phyloP scores from a whole-genome alignment of 2,113 vertebrate species.

The Prionailurus bengalensis region DNA sequence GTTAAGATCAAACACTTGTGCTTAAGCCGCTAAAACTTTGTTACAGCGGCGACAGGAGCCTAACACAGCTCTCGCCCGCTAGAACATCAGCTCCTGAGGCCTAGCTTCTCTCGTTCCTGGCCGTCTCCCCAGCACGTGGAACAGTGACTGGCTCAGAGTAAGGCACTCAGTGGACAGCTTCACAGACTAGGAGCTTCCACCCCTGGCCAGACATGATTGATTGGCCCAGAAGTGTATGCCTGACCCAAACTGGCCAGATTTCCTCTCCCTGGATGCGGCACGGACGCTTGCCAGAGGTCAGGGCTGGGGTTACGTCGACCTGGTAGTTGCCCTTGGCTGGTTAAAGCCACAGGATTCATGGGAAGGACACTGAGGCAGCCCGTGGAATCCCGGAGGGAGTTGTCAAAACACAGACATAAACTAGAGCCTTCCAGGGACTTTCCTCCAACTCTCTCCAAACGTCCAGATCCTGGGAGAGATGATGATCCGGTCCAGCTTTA shows the following conservation, averaged over 20 bases:
- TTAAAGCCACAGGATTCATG: background rate
- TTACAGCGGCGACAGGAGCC: background rate
- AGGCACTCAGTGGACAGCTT: fast-evolving
- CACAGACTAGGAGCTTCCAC: too few species aligned
- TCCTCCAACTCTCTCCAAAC: background rate
- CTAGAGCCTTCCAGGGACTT: constrained; percentile 37
- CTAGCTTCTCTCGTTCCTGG: background rate
- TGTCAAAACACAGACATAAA: background rate
- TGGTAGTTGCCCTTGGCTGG: background rate
- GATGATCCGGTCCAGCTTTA: background rate
- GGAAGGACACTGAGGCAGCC: background rate
- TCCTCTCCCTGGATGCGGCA: background rate
- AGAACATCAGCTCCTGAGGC: background rate
- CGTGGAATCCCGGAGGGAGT: background rate
- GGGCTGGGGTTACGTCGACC: background rate
- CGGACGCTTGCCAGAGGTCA: background rate
- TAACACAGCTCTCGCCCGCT: background rate
- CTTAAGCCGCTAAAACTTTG: background rate
- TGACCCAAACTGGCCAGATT: background rate
- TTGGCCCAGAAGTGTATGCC: background rate
- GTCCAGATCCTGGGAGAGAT: background rate
- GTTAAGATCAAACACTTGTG: background rate
- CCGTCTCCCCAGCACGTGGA: too few species aligned
- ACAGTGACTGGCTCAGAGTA: fast-evolving
- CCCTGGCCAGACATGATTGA: background rate